Conservation (phyloP, 2,888 invertebrate species). For the Emmelina monodactyla region DNA sequence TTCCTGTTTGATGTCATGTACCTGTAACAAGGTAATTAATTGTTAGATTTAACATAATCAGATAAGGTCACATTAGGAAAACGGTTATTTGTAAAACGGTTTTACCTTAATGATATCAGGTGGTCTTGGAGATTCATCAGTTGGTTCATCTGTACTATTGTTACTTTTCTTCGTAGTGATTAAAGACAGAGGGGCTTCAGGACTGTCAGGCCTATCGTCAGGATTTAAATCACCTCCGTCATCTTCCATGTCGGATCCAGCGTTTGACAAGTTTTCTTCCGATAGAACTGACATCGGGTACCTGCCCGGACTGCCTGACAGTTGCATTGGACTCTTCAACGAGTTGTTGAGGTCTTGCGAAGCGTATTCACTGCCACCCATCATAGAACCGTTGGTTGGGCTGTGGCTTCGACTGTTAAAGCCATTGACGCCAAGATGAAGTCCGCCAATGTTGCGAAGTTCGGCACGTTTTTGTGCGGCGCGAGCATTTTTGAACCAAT, state of each 20-base stretch:
- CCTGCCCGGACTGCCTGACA: slow-evolving; percentile 61
- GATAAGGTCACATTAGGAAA: background rate
- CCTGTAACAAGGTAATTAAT: slow-evolving; percentile 28
- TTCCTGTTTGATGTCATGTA: slow-evolving; percentile 64
- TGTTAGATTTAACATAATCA: background rate
- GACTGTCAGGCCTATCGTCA: slow-evolving; percentile 69
- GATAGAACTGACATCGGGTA: slow-evolving; percentile 72
- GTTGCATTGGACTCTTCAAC: slow-evolving; percentile 70
- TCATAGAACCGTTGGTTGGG: slow-evolving; percentile 69
- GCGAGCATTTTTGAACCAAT: slow-evolving; percentile 97
- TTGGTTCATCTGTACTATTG: slow-evolving; percentile 53
- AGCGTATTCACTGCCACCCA: slow-evolving; percentile 69
- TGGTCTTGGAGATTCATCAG: slow-evolving; percentile 60
- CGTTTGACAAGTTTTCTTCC: slow-evolving; percentile 71
- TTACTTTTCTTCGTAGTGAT: slow-evolving; percentile 69
- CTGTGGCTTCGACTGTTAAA: slow-evolving; percentile 71
- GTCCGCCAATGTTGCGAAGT: slow-evolving; percentile 70
- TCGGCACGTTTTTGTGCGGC: slow-evolving; percentile 95
- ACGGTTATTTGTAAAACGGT: background rate
- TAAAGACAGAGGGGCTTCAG: slow-evolving; percentile 73
- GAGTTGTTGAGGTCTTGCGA: slow-evolving; percentile 62
- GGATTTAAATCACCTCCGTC: slow-evolving; percentile 65
- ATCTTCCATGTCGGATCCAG: slow-evolving; percentile 73
- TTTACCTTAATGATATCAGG: slow-evolving; percentile 60
- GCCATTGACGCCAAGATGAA: slow-evolving; percentile 69